These are phyloP conservation scores for Chelmon rostratus DNA, from an alignment of 2,797 vertebrate genomes.

Conservation along the genomic window DNA sequence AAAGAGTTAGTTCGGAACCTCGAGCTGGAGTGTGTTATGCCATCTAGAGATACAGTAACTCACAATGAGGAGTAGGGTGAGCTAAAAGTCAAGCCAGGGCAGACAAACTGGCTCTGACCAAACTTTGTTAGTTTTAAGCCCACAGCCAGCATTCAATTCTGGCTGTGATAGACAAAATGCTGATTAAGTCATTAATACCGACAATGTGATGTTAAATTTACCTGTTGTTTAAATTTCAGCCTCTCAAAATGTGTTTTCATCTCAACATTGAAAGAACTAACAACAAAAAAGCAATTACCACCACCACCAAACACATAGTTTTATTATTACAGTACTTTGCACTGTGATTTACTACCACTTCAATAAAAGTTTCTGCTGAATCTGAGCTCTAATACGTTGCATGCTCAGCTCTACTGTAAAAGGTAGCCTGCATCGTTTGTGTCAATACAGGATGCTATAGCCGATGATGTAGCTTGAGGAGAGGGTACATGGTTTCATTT, in stretches of 20 bases:
- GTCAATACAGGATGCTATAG: conserved; percentile 2
- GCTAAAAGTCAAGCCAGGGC: too few relatives aligned
- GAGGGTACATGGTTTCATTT: not conserved
- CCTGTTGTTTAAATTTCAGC: not conserved
- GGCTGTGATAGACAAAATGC: not conserved
- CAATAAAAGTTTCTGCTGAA: not conserved
- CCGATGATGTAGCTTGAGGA: not conserved
- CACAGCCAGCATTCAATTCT: not conserved
- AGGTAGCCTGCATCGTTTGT: not conserved
- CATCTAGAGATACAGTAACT: too few relatives aligned
- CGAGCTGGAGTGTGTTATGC: too few relatives aligned
- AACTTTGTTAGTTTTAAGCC: not conserved
- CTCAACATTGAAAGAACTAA: not conserved
- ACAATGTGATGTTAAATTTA: not conserved
- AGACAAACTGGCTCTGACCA: too few relatives aligned
- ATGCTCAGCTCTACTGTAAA: not conserved
- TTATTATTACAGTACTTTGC: not conserved
- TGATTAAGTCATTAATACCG: not conserved
- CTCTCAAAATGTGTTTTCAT: not conserved
- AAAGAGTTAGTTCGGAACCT: too few relatives aligned
- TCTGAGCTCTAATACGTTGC: not conserved
- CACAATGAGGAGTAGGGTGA: too few relatives aligned
- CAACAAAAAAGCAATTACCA: not conserved
- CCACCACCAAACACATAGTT: not conserved
- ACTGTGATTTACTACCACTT: not conserved